Evolutionary conservation across 2,797 vertebrate genomes (phyloP).

Genomic region (Helicolenus hilgendorfi): DNA sequence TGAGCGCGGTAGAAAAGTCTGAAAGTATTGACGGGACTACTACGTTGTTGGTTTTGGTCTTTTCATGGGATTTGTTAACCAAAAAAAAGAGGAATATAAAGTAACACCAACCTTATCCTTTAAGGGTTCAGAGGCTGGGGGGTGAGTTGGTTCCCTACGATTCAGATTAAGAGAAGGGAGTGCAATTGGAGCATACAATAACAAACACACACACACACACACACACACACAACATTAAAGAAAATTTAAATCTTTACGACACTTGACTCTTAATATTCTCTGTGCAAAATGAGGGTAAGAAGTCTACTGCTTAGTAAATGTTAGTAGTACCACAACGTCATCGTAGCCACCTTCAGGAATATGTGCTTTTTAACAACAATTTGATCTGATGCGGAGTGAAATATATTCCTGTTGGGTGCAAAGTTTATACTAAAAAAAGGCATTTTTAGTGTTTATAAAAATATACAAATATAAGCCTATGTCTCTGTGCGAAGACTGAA

Average conservation of each 20-base stretch:
- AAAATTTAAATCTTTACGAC: constrained; percentile 53
- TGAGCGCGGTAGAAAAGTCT: neutral
- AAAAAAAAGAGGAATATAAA: neutral
- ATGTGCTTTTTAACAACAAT: constrained; percentile 52
- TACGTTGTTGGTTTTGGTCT: neutral
- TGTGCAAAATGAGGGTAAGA: constrained; percentile 84
- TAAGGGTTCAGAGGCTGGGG: neutral
- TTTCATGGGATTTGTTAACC: neutral
- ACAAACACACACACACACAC: neutral
- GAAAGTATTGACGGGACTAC: neutral
- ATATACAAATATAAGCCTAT: constrained; percentile 74
- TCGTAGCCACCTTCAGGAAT: constrained; percentile 47
- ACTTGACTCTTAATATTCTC: constrained; percentile 62
- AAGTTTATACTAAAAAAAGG: constrained; percentile 55
- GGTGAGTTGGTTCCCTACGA: neutral
- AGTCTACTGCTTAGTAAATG: constrained; percentile 76
- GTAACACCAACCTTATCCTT: neutral
- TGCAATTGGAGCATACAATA: constrained; percentile 57
- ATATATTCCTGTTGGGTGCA: constrained; percentile 39
- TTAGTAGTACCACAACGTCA: constrained; percentile 82
- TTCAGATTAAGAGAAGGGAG: constrained; percentile 28
- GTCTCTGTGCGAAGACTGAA: constrained; percentile 51
- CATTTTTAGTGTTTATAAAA: constrained; percentile 78
- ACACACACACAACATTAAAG: constrained; percentile 23
- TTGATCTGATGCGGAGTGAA: constrained; percentile 21